Percentiles rank a stretch among this genome's conserved stretches.
These are phyloP conservation scores for Brachymystax lenok DNA, from an alignment of 2,797 vertebrate species.

Conservation along the genomic window DNA sequence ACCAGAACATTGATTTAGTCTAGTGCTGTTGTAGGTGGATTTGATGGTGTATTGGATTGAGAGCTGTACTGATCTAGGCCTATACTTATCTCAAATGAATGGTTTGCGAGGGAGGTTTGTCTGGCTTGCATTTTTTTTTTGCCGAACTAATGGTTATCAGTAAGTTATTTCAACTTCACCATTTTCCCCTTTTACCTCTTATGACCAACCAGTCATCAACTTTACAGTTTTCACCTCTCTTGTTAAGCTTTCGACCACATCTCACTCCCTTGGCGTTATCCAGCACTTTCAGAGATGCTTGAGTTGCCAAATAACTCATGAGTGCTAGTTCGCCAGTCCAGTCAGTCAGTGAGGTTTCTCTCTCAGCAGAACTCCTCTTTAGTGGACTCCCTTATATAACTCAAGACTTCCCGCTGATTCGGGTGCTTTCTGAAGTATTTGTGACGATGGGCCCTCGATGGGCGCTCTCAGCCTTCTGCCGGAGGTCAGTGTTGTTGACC, in stretches of 20 bases:
- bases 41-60: slow-evolving; percentile 2
- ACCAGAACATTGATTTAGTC: slow-evolving; percentile 21
- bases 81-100: not conserved
- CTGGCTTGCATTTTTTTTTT: not conserved
- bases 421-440: slow-evolving; percentile 25
- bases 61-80: not conserved
- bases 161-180: not conserved
- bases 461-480: slow-evolving; percentile 36
- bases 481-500: slow-evolving; percentile 62
- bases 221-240: not conserved
- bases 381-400: slow-evolving; percentile 25
- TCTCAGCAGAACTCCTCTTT: slow-evolving; percentile 24
- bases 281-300: slow-evolving; percentile 38
- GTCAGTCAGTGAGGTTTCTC: slow-evolving; percentile 34
- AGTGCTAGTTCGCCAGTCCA: slow-evolving; percentile 46
- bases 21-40: not conserved
- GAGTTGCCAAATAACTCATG: slow-evolving; percentile 51
- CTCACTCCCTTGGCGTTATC: not conserved
- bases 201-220: not conserved
- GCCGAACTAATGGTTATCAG: not conserved
- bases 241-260: not conserved
- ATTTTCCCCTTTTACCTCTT: not conserved
- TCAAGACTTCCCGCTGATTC: slow-evolving; percentile 50
- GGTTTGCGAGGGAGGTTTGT: not conserved
- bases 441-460: slow-evolving; percentile 41